These are phyloP conservation scores for Eilema griseolum DNA, from an alignment of 2,888 invertebrate genomes.

Conservation along the genomic window DNA sequence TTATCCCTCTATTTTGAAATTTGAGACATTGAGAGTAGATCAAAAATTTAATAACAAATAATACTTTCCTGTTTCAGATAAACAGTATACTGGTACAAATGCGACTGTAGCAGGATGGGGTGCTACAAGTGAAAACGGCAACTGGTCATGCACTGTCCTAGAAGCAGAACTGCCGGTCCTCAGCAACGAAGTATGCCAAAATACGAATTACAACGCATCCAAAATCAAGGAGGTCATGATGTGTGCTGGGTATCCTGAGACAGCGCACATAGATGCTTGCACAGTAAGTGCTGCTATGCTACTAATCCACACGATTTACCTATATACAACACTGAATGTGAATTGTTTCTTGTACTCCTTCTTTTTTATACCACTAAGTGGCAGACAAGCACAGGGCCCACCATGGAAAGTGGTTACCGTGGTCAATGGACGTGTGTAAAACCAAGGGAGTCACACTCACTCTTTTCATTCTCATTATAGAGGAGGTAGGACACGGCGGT, in stretches of 20 bases:
- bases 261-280: conserved; percentile 93
- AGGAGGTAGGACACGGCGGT: too few relatives aligned
- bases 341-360: too few relatives aligned
- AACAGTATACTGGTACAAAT: conserved; percentile 89
- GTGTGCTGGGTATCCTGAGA: conserved; percentile 92
- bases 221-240: conserved; percentile 96
- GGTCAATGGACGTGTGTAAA: too few relatives aligned
- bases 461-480: too few relatives aligned
- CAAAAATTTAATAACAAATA: background rate
- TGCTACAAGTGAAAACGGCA: conserved; percentile 93
- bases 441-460: too few relatives aligned
- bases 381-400: too few relatives aligned
- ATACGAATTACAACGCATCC: conserved; percentile 92
- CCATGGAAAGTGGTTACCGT: too few relatives aligned
- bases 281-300: conserved; percentile 86
- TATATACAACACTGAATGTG: background rate
- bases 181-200: conserved; percentile 90
- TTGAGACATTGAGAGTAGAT: background rate
- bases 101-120: conserved; percentile 96
- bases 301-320: background rate
- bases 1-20: too few relatives aligned
- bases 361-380: too few relatives aligned
- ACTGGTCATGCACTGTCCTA: conserved; percentile 93
- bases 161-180: conserved; percentile 92
- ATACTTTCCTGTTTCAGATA: conserved; percentile 74